A percentile compares a stretch with the other conserved stretches of the same genome.
Conservation (phyloP, 2,113 vertebrate genomes). For the Ahaetulla prasina region DNA sequence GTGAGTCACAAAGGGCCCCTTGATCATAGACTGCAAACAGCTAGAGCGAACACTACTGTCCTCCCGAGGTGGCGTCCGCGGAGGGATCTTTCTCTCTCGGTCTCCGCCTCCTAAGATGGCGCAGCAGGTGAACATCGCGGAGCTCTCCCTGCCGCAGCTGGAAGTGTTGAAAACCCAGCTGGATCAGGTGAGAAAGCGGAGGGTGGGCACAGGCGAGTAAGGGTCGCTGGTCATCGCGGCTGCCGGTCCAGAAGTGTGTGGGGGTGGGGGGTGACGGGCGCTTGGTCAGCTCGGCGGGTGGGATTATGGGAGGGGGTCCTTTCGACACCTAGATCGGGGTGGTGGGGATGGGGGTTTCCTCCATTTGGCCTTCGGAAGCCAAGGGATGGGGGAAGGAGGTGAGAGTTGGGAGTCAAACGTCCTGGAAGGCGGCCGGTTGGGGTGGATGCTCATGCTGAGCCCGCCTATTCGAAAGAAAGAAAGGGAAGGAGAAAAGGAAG, state of each 20-base stretch:
- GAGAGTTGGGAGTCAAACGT: background rate
- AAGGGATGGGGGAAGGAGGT: background rate
- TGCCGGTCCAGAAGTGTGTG: background rate
- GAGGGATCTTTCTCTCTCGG: background rate
- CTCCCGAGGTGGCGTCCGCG: background rate
- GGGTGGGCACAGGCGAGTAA: background rate
- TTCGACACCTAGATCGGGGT: background rate
- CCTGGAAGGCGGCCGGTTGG: background rate
- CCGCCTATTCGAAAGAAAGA: no score
- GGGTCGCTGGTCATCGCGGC: background rate
- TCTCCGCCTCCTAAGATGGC: conserved; percentile 76
- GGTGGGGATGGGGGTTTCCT: background rate
- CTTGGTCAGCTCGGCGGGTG: background rate
- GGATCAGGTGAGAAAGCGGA: conserved; percentile 73
- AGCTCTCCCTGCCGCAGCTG: conserved; percentile 82
- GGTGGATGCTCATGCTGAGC: background rate
- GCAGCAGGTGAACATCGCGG: conserved; percentile 80
- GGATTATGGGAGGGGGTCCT: no score
- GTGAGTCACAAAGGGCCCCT: background rate
- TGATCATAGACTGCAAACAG: background rate
- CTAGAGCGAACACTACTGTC: background rate
- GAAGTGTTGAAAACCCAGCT: conserved; percentile 87
- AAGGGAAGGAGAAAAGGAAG: no score
- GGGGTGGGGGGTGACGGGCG: background rate
- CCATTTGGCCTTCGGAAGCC: background rate